Base-by-base conservation (phyloP, 1,140 invertebrate species). In the Vollenhovia emeryi region DNA sequence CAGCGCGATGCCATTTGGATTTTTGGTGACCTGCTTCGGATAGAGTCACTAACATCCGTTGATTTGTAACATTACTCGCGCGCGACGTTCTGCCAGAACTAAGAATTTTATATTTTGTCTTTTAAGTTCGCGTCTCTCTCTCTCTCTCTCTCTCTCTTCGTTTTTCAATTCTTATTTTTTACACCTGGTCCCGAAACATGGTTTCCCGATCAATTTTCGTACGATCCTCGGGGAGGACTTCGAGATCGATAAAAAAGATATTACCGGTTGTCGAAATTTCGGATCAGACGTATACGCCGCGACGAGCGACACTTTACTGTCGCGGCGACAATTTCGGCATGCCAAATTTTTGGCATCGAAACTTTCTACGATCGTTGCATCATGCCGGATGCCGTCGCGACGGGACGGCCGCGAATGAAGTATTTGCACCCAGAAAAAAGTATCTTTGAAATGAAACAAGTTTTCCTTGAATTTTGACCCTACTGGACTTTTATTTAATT, bases 321-420 rank as follows among this genome's bases (percentile, higher is more conserved):
- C 13, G 50, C 27, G 27, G 6, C 18, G 50, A 27, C 4, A 24
- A 15, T 64, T 57, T 30, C 11, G 15, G 18, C 4, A 8, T 2
- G 11, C 18, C 8, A 13, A 82, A 73, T 82, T 82, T 43, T 71
- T 6, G 40, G 3, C 13, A 36, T 48, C 40, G 36, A 80, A 80
- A 82, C 66, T 82, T 82, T 57, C 64, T 71, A 71, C 36, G 36
- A 57, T 21, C 8, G 3, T 82, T 73, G 40, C 78, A 15, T 82
- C 66, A 82, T 80, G 55, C n/a, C 62, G n/a, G 33, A 71, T 21
- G 45, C 5, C 7, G 24, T 71, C 62, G 62, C 55, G 48, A 52
- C 36, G 18, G 40, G 18, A 78, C 50, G n/a, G 36, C 1, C 7
- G 6, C 11, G 11, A 68, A 40, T 78, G 4, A 40, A 48, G 7